Evolutionary conservation across 1,140 invertebrate species (phyloP).

Genomic region (Drosophila melanica): DNA sequence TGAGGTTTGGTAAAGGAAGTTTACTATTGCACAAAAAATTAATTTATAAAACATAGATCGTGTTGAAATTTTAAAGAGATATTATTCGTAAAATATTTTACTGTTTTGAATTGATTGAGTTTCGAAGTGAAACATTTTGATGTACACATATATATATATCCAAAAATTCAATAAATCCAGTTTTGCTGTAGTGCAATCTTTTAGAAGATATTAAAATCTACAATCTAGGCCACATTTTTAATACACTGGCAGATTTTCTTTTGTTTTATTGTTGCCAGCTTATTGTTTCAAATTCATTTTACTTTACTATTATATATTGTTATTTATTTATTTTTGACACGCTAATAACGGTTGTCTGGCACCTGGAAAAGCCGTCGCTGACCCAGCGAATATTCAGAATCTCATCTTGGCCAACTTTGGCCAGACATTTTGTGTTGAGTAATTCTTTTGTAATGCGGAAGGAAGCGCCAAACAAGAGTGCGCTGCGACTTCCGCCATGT

Average conservation of each 20-base stretch:
- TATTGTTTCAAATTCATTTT: neutral
- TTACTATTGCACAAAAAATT: too few relatives aligned
- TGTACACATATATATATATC: too few relatives aligned
- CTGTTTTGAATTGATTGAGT: too few relatives aligned
- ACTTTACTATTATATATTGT: neutral
- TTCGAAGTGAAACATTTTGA: too few relatives aligned
- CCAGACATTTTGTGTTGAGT: constrained; percentile 76
- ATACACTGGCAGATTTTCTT: neutral
- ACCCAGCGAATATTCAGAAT: constrained; percentile 27
- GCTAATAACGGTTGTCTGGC: constrained; percentile 24
- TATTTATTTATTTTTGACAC: constrained; percentile 16
- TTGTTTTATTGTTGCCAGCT: constrained; percentile 1
- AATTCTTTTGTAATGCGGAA: constrained; percentile 81
- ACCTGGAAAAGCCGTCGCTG: constrained; percentile 18
- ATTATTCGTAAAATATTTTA: too few relatives aligned
- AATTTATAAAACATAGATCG: too few relatives aligned
- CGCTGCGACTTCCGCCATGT: constrained; percentile 53
- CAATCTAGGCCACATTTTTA: constrained; percentile 13
- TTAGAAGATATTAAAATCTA: neutral
- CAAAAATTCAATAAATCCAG: too few relatives aligned
- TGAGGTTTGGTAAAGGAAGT: too few relatives aligned
- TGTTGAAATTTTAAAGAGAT: too few relatives aligned
- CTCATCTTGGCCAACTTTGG: constrained; percentile 52
- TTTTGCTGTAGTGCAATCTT: neutral
- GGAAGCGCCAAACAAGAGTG: constrained; percentile 71